phyloP scores from a whole-genome alignment of 2,113 vertebrate species.

The Misgurnus anguillicaudatus region DNA sequence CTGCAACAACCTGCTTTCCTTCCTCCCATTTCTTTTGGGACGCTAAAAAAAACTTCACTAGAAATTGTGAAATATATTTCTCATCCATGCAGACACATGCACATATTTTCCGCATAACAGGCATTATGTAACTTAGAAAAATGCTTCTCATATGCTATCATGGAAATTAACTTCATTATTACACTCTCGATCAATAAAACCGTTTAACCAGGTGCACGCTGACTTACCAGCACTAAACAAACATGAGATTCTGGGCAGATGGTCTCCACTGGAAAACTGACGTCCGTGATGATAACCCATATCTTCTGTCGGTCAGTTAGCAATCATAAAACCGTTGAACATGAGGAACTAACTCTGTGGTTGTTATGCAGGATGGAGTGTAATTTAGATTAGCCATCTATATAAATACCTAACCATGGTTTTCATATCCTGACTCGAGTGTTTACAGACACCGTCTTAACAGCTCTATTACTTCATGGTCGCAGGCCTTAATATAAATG shows the following conservation, averaged over 20 bases:
- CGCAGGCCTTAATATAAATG: slow-evolving; percentile 3
- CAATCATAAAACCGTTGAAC: slow-evolving; percentile 62
- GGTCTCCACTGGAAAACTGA: slow-evolving; percentile 17
- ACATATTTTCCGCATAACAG: slow-evolving; percentile 23
- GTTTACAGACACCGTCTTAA: slow-evolving; percentile 9
- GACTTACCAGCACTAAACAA: slow-evolving; percentile 22
- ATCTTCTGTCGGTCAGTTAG: slow-evolving; percentile 60
- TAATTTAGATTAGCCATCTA: slow-evolving; percentile 32
- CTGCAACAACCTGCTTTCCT: slow-evolving; percentile 22
- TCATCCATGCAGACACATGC: not conserved
- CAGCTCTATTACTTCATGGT: slow-evolving; percentile 21
- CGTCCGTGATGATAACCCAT: slow-evolving; percentile 48
- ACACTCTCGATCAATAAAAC: slow-evolving; percentile 8
- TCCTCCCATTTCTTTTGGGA: not conserved
- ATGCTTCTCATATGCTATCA: not conserved
- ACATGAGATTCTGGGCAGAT: slow-evolving; percentile 21
- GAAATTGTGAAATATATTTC: slow-evolving; percentile 6
- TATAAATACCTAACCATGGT: slow-evolving; percentile 28
- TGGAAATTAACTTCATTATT: slow-evolving; percentile 26
- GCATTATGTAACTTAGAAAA: slow-evolving; percentile 15
- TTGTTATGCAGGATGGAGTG: slow-evolving; percentile 38
- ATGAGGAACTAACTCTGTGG: slow-evolving; percentile 61
- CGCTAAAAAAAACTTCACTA: slow-evolving; percentile 18
- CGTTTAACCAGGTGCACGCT: not conserved
- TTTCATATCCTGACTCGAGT: slow-evolving; percentile 20